Percentiles rank a stretch among this genome's conserved stretches.
These are phyloP conservation scores for Myripristis murdjan DNA, from an alignment of 2,797 vertebrate genomes.

Conservation along the genomic window DNA sequence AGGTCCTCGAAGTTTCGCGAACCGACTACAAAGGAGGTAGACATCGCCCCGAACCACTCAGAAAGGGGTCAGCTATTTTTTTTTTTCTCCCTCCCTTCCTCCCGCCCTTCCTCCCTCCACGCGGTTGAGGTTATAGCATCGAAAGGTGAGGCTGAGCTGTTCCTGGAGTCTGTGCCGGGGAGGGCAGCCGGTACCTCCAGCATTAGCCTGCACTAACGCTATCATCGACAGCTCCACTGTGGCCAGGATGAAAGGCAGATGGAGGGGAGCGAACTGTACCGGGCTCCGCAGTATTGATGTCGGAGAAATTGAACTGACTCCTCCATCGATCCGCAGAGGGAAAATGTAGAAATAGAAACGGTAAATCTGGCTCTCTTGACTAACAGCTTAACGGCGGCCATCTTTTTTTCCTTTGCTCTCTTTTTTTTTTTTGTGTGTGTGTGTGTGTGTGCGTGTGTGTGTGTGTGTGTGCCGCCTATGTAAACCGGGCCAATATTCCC, in stretches of 20 bases:
- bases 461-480: too few relatives aligned
- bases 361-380: conserved; percentile 84
- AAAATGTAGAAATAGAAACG: conserved; percentile 85
- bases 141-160: conserved; percentile 63
- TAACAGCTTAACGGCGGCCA: conserved; percentile 82
- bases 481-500: conserved; percentile 78
- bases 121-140: conserved; percentile 50
- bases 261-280: conserved; percentile 66
- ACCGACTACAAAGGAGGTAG: conserved; percentile 61
- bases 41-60: conserved; percentile 63
- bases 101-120: conserved; percentile 20
- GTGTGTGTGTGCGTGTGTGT: too few relatives aligned
- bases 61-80: conserved; percentile 57
- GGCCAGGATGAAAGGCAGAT: conserved; percentile 78
- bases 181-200: conserved; percentile 65
- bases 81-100: too few relatives aligned
- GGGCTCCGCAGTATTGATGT: conserved; percentile 79
- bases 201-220: conserved; percentile 31
- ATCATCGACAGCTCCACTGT: conserved; percentile 62
- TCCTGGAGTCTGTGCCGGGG: conserved; percentile 37
- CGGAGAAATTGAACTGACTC: conserved; percentile 82
- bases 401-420: conserved; percentile 52
- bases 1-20: conserved; percentile 62
- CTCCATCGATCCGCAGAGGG: conserved; percentile 80
- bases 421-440: conserved; percentile 40